phyloP scores from a whole-genome alignment of 2,113 vertebrate genomes.

The Athene noctua region DNA sequence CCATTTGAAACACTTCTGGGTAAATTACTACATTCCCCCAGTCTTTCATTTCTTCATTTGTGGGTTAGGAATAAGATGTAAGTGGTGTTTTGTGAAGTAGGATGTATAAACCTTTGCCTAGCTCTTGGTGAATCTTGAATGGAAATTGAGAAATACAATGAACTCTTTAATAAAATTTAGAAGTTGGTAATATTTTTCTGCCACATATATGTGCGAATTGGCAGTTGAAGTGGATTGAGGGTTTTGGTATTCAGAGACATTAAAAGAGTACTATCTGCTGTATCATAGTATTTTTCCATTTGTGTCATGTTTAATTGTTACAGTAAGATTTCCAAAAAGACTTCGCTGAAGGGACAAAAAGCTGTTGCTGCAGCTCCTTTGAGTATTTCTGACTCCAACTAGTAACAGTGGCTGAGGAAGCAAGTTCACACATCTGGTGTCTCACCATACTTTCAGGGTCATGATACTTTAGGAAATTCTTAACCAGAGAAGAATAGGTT shows the following conservation, averaged over 20 bases:
- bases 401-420: neutral
- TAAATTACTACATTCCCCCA: neutral
- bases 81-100: neutral
- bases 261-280: neutral
- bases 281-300: neutral
- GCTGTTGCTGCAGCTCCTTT: neutral
- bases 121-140: neutral
- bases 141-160: neutral
- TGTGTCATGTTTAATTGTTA: neutral
- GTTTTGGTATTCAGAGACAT: neutral
- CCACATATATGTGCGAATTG: fast-evolving
- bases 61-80: neutral
- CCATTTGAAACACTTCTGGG: neutral
- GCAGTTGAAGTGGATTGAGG: neutral
- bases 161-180: neutral
- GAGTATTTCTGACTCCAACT: neutral
- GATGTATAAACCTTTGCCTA: neutral
- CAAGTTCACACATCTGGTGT: neutral
- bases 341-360: neutral
- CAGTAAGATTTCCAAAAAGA: neutral
- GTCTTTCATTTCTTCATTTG: neutral
- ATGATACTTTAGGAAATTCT: neutral
- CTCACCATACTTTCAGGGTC: neutral
- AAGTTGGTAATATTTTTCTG: neutral
- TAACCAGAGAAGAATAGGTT: neutral